Base-by-base conservation (phyloP, 53 echinoderm and acorn worm species). In the Echinarachnius parma region DNA sequence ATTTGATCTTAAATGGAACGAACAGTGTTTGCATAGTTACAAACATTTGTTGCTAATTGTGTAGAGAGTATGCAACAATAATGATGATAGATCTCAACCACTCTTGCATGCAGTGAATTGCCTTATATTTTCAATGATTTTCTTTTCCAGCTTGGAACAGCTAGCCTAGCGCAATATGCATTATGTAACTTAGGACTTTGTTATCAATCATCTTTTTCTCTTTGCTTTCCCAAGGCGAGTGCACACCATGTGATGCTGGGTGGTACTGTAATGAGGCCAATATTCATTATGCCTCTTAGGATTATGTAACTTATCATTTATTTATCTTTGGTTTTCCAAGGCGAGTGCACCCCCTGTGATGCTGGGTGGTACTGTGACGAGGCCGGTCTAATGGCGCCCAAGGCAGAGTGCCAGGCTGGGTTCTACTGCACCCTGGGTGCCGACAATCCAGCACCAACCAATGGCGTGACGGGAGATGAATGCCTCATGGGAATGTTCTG, bases 301-400 rank as follows among this genome's bases (percentile, higher is more conserved):
- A n/a, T n/a, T n/a, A n/a, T n/a, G n/a, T n/a, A n/a, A n/a, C 7
- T 48, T 48, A 3, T 48, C 48, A 48, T 48, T 28, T 24, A 23
- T 60, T 34, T 46, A 21, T 55, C 37, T n/a, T 67, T 53, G 31
- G 36, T 25, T 48, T 23, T 61, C 2, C 25, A 21, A 92, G 92
- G 62, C 44, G 84, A 90, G 29, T 94, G 94, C 39, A 87, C 90
- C 5, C 60, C 48, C 1, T 95, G 95, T 55, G 90, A 87, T 49
- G 91, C 87, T 34, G 95, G 95, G 5, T 90, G 83, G 76, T 95
- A 95, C 82, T 95, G 91, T 78, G 85, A 84, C 29, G 87, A 84
- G 29, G 82, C 78, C 9, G 95, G 95, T 23, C 71, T 95, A 39
- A 75, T 80, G 14, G 77, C 66, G 3, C 95, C 95, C 22, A 91